Percentiles rank a stretch among this genome's conserved stretches.
Evolutionary conservation across 2,113 vertebrate genomes (phyloP).

Genomic region (Mastomys coucha): DNA sequence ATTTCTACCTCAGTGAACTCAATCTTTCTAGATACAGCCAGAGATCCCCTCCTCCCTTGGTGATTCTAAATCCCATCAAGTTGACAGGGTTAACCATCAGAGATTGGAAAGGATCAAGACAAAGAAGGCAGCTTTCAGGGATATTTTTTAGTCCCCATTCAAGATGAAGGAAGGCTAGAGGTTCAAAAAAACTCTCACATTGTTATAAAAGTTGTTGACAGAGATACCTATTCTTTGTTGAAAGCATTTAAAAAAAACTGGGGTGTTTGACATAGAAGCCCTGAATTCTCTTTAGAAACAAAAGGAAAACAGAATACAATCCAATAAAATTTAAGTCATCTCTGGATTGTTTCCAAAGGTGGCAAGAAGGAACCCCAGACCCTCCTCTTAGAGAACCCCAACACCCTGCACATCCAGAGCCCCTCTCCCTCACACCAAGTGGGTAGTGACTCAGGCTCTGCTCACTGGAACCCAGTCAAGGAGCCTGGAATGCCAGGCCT

Average conservation of each 20-base stretch:
- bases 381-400: conserved; percentile 24
- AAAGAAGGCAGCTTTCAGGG: neutral
- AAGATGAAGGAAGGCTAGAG: neutral
- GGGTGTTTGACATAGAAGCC: conserved; percentile 15
- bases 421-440: conserved; percentile 63
- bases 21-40: no score
- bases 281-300: conserved; percentile 25
- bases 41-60: no score
- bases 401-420: conserved; percentile 64
- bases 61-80: neutral
- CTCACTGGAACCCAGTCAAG: conserved; percentile 80
- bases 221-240: neutral
- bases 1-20: neutral
- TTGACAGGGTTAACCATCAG: neutral
- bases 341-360: conserved; percentile 38
- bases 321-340: neutral
- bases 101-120: neutral
- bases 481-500: conserved; percentile 87
- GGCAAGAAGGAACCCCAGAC: conserved; percentile 65
- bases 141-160: neutral
- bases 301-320: conserved; percentile 23
- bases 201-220: neutral
- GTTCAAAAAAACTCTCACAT: neutral
- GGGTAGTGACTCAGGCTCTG: conserved; percentile 76
- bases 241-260: neutral